Conservation (phyloP, 2,888 invertebrate genomes). For the Lochmaea crataegi region DNA sequence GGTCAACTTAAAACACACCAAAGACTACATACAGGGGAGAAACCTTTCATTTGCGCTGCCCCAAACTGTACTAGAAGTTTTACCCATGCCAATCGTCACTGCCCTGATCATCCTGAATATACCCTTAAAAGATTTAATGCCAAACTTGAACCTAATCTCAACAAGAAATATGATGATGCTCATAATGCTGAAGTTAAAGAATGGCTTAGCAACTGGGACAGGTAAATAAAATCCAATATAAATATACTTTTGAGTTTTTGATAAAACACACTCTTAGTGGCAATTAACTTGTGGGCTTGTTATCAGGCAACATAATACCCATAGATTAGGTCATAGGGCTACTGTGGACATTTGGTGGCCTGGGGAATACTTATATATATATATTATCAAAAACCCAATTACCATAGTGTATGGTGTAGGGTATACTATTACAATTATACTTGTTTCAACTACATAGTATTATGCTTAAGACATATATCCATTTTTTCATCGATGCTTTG, state of each 20-base stretch:
- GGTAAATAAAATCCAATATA: conserved; percentile 9
- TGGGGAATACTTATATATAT: no score
- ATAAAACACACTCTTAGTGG: no score
- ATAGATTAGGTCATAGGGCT: no score
- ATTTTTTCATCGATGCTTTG: no score
- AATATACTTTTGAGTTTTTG: background rate
- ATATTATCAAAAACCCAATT: no score
- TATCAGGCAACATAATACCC: no score
- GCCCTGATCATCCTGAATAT: conserved; percentile 77
- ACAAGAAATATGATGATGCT: conserved; percentile 65
- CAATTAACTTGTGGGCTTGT: no score
- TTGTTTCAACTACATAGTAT: no score
- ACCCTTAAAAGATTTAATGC: conserved; percentile 62
- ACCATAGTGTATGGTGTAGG: no score
- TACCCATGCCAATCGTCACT: conserved; percentile 82
- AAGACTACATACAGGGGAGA: conserved; percentile 80
- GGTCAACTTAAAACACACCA: conserved; percentile 84
- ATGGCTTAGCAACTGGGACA: conserved; percentile 64
- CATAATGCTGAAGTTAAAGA: conserved; percentile 64
- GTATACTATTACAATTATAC: no score
- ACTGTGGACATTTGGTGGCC: no score
- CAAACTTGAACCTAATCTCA: conserved; percentile 58
- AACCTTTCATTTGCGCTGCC: conserved; percentile 77
- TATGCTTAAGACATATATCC: no score
- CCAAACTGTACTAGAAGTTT: conserved; percentile 75